phyloP scores from a whole-genome alignment of 2,797 vertebrate species.

The Borostomias antarcticus region DNA sequence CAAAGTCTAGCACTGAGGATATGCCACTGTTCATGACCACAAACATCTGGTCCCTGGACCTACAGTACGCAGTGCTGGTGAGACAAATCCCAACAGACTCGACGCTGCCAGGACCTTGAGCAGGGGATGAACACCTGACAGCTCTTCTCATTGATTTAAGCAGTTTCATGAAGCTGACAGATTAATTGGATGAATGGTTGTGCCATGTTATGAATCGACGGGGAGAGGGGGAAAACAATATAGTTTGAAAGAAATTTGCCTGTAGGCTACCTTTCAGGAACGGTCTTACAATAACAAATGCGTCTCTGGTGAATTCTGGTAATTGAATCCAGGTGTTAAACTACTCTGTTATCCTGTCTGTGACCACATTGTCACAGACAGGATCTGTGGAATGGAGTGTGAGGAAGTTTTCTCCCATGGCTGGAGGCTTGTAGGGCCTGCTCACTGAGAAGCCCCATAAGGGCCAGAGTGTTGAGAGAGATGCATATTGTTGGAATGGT shows the following conservation, averaged over 20 bases:
- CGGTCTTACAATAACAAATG: too few species aligned
- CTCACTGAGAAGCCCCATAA: slow-evolving; percentile 28
- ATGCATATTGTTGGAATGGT: slow-evolving; percentile 28
- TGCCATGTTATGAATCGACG: too few species aligned
- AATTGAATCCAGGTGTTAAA: too few species aligned
- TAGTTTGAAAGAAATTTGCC: too few species aligned
- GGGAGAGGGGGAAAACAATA: too few species aligned
- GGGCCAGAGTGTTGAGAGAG: slow-evolving; percentile 32
- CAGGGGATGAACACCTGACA: too few species aligned
- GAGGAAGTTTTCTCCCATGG: slow-evolving; percentile 25
- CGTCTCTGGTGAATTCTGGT: too few species aligned
- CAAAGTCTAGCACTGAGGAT: slow-evolving; percentile 54
- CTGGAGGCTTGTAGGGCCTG: slow-evolving; percentile 33
- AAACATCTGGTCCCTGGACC: slow-evolving; percentile 50
- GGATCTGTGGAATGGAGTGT: slow-evolving; percentile 12
- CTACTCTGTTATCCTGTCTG: background rate
- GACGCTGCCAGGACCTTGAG: background rate
- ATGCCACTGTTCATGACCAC: slow-evolving; percentile 57
- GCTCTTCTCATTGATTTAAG: too few species aligned
- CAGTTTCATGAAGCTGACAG: too few species aligned
- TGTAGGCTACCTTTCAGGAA: too few species aligned
- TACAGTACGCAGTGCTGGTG: slow-evolving; percentile 34
- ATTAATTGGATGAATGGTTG: too few species aligned
- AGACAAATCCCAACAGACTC: slow-evolving; percentile 11
- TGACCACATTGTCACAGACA: background rate